phyloP scores from a whole-genome alignment of 23 tunicate genomes.

The Aplidium turbinatum region DNA sequence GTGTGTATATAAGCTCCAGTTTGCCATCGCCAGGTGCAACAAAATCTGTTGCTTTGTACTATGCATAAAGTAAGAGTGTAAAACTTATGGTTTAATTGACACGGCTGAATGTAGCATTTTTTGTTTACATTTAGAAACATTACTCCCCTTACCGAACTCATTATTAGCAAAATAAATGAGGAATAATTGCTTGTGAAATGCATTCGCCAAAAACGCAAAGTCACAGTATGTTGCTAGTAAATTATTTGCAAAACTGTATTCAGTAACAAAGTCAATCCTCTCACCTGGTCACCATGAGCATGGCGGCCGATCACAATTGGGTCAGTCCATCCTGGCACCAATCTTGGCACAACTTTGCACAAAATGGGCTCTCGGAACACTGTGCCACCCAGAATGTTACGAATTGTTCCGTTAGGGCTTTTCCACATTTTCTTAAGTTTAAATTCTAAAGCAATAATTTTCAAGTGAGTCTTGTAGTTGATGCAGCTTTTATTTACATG shows the following conservation, averaged over 20 bases:
- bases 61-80: too few species aligned
- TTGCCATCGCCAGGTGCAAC: constrained; percentile 94
- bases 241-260: too few species aligned
- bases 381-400: constrained; percentile 93
- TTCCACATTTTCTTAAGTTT: constrained; percentile 89
- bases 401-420: constrained; percentile 90
- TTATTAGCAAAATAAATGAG: background rate
- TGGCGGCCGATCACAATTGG: constrained; percentile 94
- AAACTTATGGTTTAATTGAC: too few species aligned
- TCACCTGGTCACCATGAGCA: constrained; percentile 88
- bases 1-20: constrained; percentile 72
- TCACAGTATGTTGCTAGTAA: too few species aligned
- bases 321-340: constrained; percentile 94
- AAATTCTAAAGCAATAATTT: constrained; percentile 50
- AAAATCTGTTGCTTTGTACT: constrained; percentile 97
- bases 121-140: too few species aligned
- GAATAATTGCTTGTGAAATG: too few species aligned
- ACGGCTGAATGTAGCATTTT: too few species aligned
- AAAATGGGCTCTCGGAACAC: constrained; percentile 95
- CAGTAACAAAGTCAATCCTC: too few species aligned
- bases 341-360: constrained; percentile 88
- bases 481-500: too few species aligned
- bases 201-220: too few species aligned
- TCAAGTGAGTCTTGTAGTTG: too few species aligned
- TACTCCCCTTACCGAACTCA: too few species aligned